These are phyloP conservation scores for Zosterops lateralis DNA, from an alignment of 2,113 vertebrate species.

Conservation along the genomic window DNA sequence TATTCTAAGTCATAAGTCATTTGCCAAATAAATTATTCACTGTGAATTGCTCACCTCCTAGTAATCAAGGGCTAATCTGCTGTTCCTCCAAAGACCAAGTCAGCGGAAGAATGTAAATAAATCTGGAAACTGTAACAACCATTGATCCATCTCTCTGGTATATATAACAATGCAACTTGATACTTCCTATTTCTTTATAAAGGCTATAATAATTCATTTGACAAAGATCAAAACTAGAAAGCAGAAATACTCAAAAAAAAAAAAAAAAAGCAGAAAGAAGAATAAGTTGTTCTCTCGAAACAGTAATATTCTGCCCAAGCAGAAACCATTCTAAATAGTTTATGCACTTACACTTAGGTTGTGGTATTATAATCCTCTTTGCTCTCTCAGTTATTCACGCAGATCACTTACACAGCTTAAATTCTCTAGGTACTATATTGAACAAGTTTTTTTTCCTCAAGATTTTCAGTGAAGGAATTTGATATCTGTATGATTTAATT, in stretches of 20 bases:
- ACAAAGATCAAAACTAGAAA: not conserved
- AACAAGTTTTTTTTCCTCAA: not conserved
- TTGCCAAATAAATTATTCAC: conserved; percentile 50
- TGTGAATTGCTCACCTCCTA: conserved; percentile 14
- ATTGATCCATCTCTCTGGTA: not conserved
- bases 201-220: not conserved
- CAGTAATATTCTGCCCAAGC: not conserved
- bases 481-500: conserved; percentile 7
- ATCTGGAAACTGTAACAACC: not conserved
- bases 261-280: not conserved
- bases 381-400: not conserved
- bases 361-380: not conserved
- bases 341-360: rapidly evolving
- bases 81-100: conserved; percentile 25
- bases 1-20: conserved; percentile 27
- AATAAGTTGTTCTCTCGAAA: not conserved
- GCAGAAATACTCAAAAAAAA: not conserved
- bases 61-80: conserved; percentile 40
- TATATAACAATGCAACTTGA: not conserved
- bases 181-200: not conserved
- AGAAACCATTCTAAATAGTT: not conserved
- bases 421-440: not conserved
- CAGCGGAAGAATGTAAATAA: conserved; percentile 10
- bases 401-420: not conserved
- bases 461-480: not conserved